Base-by-base conservation (phyloP, 2,888 invertebrate genomes). In the Scrobipalpa costella region DNA sequence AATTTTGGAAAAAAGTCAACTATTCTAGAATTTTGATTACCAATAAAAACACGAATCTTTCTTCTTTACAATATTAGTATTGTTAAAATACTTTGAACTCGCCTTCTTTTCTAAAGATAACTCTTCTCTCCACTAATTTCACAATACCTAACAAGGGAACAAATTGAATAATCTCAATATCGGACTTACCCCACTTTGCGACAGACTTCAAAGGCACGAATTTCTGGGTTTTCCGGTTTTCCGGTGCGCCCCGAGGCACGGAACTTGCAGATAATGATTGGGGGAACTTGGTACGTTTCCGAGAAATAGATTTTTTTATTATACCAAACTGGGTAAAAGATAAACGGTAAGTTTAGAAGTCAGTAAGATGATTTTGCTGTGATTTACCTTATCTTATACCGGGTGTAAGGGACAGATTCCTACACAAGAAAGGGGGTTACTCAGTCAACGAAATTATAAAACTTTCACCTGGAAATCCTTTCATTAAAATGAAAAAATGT, bases 261-360 rank as follows among this genome's bases (percentile, higher is more conserved):
- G 40, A 40, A 21, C 58, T 21, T 15, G 55, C 58, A 49, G 60
- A 61, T 64, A 64, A 64, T 64, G 60, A 64, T 64, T 64, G 52
- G 47, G 64, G 64, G 40, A 59, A 38, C 33, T 21, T 11, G n/a
- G 49, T 11, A 50, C 19, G 17, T 40, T 59, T 36, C 55, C 63
- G 40, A 13, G 34, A 59, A 63, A 63, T 60, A 60, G 55, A 60
- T 60, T 60, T 19, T 63, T 63, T 58, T 13, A 13, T 13, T 13
- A 2, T n/a, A n/a, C n/a, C 40, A 13, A 40, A 40, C 40, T 40
- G 40, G 40, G 1, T 40, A n/a, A 40, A 40, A 40, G 40, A 40
- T 40, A 40, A 40, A 40, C 40, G 11, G 40, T 40, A 40, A 40
- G 13, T 40, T 40, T 40, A 40, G 40, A 38, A 38, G 38, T 6